phyloP scores from a whole-genome alignment of 2,888 invertebrate genomes.

The Dyspetes luteomarginatus region DNA sequence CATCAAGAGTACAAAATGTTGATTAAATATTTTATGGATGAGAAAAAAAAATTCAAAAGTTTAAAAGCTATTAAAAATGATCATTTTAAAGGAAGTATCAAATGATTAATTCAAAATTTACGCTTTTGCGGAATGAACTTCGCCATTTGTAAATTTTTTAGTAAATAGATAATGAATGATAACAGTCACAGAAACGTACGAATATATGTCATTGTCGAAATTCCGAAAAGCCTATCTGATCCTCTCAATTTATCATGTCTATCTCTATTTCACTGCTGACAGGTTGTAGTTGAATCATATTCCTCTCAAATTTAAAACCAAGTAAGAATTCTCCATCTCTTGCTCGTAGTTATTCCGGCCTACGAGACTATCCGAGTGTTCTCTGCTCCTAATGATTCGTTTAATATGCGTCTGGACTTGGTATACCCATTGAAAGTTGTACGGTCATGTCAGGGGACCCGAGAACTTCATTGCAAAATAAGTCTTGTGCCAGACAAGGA shows the following conservation, averaged over 20 bases:
- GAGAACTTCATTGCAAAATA: conserved; percentile 24
- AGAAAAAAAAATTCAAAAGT: no score
- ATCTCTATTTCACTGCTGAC: conserved; percentile 9
- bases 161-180: no score
- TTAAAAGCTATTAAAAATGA: no score
- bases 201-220: no score
- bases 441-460: conserved; percentile 24
- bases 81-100: no score
- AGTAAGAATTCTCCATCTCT: conserved; percentile 42
- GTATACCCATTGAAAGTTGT: conserved; percentile 38
- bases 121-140: no score
- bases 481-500: conserved; percentile 13
- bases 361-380: conserved; percentile 20
- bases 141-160: no score
- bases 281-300: conserved; percentile 41
- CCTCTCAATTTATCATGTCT: background rate
- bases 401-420: conserved; percentile 57
- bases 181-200: no score
- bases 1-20: no score
- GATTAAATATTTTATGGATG: no score
- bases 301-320: conserved; percentile 48
- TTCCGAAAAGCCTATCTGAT: no score
- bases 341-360: conserved; percentile 25
- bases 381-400: conserved; percentile 60
- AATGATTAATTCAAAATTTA: no score